Conservation (phyloP, 2,888 invertebrate genomes). For the Ichneumon xanthorius region DNA sequence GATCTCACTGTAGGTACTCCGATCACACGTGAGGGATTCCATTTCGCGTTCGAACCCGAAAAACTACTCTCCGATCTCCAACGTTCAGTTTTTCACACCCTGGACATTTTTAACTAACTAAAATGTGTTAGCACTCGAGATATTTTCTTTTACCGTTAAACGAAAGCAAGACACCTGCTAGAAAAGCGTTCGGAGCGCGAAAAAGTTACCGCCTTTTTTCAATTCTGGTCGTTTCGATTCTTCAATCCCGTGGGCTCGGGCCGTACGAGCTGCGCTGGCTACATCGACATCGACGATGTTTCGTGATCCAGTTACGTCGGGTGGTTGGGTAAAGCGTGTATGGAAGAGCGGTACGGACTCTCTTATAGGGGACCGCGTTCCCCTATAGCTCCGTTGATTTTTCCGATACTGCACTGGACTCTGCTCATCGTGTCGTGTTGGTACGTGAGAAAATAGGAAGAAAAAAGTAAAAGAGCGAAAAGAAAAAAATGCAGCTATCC, state of each 20-base stretch:
- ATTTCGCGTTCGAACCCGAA: constrained; percentile 31
- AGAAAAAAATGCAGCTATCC: not conserved
- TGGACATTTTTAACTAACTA: not conserved
- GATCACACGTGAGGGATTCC: constrained; percentile 2
- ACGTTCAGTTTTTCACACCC: not conserved
- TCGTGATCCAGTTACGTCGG: constrained; percentile 31
- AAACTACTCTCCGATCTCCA: constrained; percentile 23
- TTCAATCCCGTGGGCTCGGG: constrained; percentile 41
- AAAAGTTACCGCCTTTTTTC: not conserved
- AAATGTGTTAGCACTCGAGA: too few species aligned
- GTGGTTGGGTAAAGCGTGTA: not conserved
- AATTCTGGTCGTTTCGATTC: constrained; percentile 52
- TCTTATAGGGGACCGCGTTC: not conserved
- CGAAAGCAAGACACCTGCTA: not conserved
- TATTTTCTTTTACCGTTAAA: not conserved
- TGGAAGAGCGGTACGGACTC: constrained; percentile 27
- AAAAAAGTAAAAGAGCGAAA: not conserved
- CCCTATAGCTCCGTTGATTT: not conserved
- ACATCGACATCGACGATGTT: constrained; percentile 20
- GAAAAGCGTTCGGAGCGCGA: not conserved
- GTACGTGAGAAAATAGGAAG: constrained; percentile 6
- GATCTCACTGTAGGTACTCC: constrained; percentile 34
- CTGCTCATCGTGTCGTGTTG: not conserved
- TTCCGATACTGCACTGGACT: constrained; percentile 11
- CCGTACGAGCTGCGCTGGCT: not conserved